Percentiles rank a stretch among this genome's conserved stretches.
These are phyloP conservation scores for Sphaerophoria rueppellii DNA, from an alignment of 2,888 invertebrate species.

Conservation along the genomic window DNA sequence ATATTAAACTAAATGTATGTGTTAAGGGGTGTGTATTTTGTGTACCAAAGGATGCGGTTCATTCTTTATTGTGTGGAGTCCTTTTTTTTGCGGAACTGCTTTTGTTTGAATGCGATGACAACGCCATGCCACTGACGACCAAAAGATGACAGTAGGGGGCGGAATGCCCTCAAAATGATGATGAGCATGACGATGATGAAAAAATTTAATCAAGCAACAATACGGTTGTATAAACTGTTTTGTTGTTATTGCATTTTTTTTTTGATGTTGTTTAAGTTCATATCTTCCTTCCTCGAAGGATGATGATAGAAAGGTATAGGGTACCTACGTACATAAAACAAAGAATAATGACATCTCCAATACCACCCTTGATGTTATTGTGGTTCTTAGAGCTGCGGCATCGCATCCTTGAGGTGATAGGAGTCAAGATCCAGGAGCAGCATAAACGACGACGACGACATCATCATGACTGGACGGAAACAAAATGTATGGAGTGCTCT, in stretches of 20 bases:
- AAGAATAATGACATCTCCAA: slow-evolving; percentile 72
- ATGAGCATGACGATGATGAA: slow-evolving; percentile 67
- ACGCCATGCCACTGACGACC: neutral
- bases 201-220: slow-evolving; percentile 74
- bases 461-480: slow-evolving; percentile 26
- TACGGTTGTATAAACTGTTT: slow-evolving; percentile 68
- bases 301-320: neutral
- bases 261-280: neutral
- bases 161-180: slow-evolving; percentile 43
- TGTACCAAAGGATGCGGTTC: slow-evolving; percentile 57
- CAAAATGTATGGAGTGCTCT: slow-evolving; percentile 31
- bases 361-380: slow-evolving; percentile 52
- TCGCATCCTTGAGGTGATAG: slow-evolving; percentile 56
- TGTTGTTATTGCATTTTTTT: slow-evolving; percentile 68
- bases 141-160: slow-evolving; percentile 1
- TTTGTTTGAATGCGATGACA: slow-evolving; percentile 5
- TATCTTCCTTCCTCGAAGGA: neutral
- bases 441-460: slow-evolving; percentile 2
- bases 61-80: slow-evolving; percentile 21
- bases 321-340: slow-evolving; percentile 47
- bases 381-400: slow-evolving; percentile 17
- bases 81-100: neutral
- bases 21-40: slow-evolving; percentile 60
- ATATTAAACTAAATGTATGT: slow-evolving; percentile 72
- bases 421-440: neutral